Evolutionary conservation across 2,113 vertebrate genomes (phyloP), one percentile per base, ranked within the genome.

Genomic region (Archocentrus centrarchus): DNA sequence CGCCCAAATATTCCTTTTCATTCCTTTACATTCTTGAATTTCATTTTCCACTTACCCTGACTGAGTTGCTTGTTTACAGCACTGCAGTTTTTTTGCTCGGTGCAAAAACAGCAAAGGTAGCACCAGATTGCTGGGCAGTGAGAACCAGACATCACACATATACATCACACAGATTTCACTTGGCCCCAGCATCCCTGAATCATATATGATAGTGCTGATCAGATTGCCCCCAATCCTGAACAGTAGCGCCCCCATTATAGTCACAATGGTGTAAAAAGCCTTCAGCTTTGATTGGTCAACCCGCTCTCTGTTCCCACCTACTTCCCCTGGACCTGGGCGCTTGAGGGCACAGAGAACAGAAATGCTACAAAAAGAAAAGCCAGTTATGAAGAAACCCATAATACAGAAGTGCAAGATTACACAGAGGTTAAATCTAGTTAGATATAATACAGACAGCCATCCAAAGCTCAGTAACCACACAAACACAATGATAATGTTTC

Each of bases 381-480:
- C 53, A n/a, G 55, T 32, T 73, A 35, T 53, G 13, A 59, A 30
- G 17, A 44, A 6, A 6, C 4, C 11, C 20, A 60, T 20, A 17
- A 27, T 1, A 8, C 30, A 13, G 10, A 81, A 24, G 0, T 59
- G 24, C 2, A 24, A 9, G 22, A 64, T 20, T 13, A 50, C 6
- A 1, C 18, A 32, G 27, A 39, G 2, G 4, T 3, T 2, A 18
- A 62, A 14, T 50, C 11, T 32, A 22, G 14, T 13, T 18, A 14
- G 20, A 73, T 58, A 27, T 3, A 64, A 17, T 6, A 78, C 20
- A 47, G 59, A 22, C 10, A 9, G 11, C 78, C 68, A 68, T 2
- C 41, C 27, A 11, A 59, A 11, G 66, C 79, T 55, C 11, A 85
- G 30, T 53, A 85, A 24, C 88, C 88, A 88, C 14, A 76, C 59